These are phyloP conservation scores for Sphenodon punctatus DNA, from an alignment of 2,797 vertebrate genomes.

Conservation along the genomic window DNA sequence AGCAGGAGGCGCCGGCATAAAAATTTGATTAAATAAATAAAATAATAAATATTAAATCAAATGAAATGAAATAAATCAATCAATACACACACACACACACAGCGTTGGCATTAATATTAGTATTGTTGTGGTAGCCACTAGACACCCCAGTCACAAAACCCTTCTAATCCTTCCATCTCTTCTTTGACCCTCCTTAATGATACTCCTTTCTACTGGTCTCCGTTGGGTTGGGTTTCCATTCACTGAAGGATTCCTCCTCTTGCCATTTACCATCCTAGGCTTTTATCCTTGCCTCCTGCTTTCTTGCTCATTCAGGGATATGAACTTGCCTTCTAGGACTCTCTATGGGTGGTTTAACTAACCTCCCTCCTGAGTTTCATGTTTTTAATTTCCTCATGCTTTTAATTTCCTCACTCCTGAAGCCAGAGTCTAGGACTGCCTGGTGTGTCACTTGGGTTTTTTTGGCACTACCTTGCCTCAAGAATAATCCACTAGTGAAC, in stretches of 20 bases:
- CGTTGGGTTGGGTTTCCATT: neutral
- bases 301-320: neutral
- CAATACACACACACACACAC: no score
- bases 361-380: neutral
- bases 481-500: no score
- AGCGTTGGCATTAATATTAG: no score
- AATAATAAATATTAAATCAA: no score
- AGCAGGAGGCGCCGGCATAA: no score
- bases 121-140: no score
- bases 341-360: neutral
- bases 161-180: neutral
- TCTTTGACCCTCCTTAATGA: neutral
- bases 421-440: neutral
- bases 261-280: neutral
- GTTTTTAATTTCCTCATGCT: no score
- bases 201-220: neutral
- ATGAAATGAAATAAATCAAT: no score
- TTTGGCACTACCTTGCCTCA: no score
- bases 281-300: neutral
- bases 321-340: neutral
- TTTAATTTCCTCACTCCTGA: neutral
- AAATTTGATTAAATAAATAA: no score
- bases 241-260: neutral
- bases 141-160: neutral
- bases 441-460: no score